A percentile compares a stretch with the other conserved stretches of the same genome.
Evolutionary conservation across 2,888 invertebrate species (phyloP).

Genomic region (Luffia ferchaultella): DNA sequence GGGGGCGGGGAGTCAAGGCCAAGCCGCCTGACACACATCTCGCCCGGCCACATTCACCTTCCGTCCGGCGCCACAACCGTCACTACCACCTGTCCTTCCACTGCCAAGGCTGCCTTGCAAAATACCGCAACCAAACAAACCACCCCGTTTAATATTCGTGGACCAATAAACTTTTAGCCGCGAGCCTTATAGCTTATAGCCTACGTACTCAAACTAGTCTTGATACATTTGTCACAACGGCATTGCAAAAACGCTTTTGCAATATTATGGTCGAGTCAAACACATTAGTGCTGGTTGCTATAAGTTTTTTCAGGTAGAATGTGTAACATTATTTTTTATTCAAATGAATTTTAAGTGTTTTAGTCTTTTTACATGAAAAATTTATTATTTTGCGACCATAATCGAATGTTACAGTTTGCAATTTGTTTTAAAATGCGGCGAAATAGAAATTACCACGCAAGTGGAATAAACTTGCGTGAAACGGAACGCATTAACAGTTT

Average conservation of each 20-base stretch:
- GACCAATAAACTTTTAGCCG: not conserved
- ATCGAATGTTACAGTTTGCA: not conserved
- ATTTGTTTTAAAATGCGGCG: conserved; percentile 33
- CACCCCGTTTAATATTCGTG: too few species aligned
- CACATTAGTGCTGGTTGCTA: not conserved
- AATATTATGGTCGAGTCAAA: not conserved
- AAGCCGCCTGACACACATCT: conserved; percentile 51
- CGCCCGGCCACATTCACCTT: conserved; percentile 53
- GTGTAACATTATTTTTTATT: not conserved
- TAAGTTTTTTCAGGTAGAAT: not conserved
- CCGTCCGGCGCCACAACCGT: conserved; percentile 28
- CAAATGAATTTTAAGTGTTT: too few species aligned
- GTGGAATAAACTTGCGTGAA: conserved; percentile 60
- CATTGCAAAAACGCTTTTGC: not conserved
- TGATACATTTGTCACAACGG: not conserved
- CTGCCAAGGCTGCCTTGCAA: conserved; percentile 60
- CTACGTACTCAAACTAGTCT: not conserved
- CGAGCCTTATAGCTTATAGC: not conserved
- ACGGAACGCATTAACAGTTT: conserved; percentile 55
- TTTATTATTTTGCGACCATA: not conserved
- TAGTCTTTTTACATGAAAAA: not conserved
- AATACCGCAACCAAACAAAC: conserved; percentile 20
- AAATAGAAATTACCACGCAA: conserved; percentile 50
- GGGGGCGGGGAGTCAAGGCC: conserved; percentile 56
- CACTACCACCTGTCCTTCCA: conserved; percentile 35